These are phyloP conservation scores for Silurus glanis DNA, from an alignment of 2,113 vertebrate genomes.

Conservation along the genomic window DNA sequence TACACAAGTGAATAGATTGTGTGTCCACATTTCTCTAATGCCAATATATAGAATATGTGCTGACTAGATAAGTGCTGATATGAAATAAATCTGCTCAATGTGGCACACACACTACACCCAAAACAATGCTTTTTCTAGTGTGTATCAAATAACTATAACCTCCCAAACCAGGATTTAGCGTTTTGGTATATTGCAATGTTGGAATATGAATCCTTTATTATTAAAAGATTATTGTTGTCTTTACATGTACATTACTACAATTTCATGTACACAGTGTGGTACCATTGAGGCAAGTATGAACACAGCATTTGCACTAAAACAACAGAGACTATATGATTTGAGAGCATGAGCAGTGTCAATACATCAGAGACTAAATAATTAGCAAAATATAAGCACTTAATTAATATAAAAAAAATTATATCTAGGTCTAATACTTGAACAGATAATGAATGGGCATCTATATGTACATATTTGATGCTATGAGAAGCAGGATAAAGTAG, in stretches of 20 bases:
- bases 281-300: neutral
- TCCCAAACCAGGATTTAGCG: too few species aligned
- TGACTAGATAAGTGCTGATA: neutral
- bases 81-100: neutral
- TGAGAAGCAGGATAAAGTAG: neutral
- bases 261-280: neutral
- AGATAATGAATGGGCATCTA: neutral
- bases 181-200: neutral
- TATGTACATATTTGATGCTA: neutral
- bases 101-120: neutral
- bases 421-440: neutral
- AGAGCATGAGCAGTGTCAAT: too few species aligned
- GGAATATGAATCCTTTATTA: neutral
- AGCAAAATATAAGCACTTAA: too few species aligned
- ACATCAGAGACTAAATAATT: too few species aligned
- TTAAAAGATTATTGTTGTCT: neutral
- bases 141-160: neutral
- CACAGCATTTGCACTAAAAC: neutral
- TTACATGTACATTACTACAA: neutral
- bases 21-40: neutral
- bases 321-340: too few species aligned
- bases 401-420: neutral
- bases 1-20: neutral
- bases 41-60: neutral
- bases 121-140: neutral